Base-by-base conservation (phyloP, 2,888 invertebrate species). In the Ecliptopera silaceata region DNA sequence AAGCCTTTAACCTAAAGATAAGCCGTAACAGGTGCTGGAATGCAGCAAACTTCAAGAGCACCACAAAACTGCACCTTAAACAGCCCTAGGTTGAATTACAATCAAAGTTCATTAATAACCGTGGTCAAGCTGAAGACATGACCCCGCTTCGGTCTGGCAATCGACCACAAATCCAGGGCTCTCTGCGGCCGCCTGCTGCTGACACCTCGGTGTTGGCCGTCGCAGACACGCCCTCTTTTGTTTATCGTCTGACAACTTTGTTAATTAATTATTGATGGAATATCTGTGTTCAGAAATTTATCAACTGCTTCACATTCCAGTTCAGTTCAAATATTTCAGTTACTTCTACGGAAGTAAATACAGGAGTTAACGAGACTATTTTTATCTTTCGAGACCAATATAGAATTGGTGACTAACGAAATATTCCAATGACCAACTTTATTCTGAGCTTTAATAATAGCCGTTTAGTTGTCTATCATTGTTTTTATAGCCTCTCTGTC, bases 131-230 rank as follows among this genome's bases (percentile, higher is more conserved):
- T 61, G 71, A 82, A 79, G 80, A 77, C 77, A 75, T 72, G 75
- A 72, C 72, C 71, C 65, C 66, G 72, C 70, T 69, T 67, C 73
- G 74, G 70, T 68, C 71, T 69, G 77, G 75, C 31, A 18, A 78
- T 75, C 78, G 82, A 86, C 89, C 89, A 89, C 89, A 86, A 88
- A 90, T 88, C 88, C 85, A 85, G 71, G 86, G 87, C 66, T 47
- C 53, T 56, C 57, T 57, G 62, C 61, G 72, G 69, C 71, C 68
- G 70, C 38, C 63, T 88, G 89, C 75, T 72, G 68, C 77, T 87
- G 85, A 83, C 84, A 83, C 76, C 81, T 78, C 77, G 72, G 71
- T 70, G 74, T 74, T 70, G 72, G 73, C 67, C 70, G 75, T 70
- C 70, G 69, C 75, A 68, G 74, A 60, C 77, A 82, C 86, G 74